phyloP scores from a whole-genome alignment of 35 echinoderm and acorn worm species.

The Heliocidaris tuberculata region DNA sequence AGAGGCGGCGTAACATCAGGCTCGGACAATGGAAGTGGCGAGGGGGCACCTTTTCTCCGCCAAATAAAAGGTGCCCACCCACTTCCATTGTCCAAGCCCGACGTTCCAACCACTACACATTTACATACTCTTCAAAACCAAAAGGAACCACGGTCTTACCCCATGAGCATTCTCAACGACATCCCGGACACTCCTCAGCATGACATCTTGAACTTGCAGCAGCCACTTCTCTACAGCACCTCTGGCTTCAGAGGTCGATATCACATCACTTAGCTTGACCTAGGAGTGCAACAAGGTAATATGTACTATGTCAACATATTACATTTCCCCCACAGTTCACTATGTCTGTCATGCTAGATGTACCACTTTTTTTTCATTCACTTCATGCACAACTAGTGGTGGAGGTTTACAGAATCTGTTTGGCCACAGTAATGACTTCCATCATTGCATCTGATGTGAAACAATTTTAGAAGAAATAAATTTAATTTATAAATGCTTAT shows the following conservation, averaged over 20 bases:
- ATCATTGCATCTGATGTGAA: no score
- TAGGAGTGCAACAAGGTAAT: neutral
- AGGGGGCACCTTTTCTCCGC: no score
- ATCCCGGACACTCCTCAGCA: constrained; percentile 96
- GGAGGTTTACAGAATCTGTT: no score
- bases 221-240: constrained; percentile 99
- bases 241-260: constrained; percentile 89
- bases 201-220: constrained; percentile 96
- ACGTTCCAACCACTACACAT: no score
- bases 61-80: no score
- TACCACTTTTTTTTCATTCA: neutral
- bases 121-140: neutral
- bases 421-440: no score
- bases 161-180: constrained; percentile 83
- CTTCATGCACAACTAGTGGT: neutral
- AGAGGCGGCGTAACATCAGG: no score
- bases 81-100: no score
- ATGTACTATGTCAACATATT: neutral
- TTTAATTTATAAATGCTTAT: no score
- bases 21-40: no score
- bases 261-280: constrained; percentile 74
- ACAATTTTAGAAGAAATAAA: no score
- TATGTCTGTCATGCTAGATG: neutral
- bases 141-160: constrained; percentile 47
- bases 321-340: neutral